Percentiles rank a stretch among this genome's conserved stretches.
These are phyloP conservation scores for Aproaerema taeniolella DNA, from an alignment of 2,888 invertebrate species.

Conservation along the genomic window DNA sequence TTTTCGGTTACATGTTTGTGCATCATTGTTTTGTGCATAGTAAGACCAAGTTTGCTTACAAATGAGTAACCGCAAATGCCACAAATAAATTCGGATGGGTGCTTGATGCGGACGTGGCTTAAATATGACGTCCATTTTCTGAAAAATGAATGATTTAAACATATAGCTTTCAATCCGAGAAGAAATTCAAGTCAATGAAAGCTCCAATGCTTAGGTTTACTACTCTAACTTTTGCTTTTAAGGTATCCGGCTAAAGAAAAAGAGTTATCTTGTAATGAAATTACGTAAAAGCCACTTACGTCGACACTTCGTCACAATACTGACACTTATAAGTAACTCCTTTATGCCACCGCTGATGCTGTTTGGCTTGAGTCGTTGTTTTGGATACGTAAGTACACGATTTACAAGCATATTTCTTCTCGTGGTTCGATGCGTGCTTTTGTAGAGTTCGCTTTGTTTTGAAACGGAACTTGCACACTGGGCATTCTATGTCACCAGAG, in stretches of 20 bases:
- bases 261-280: too few relatives aligned
- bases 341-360: slow-evolving; percentile 64
- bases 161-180: too few relatives aligned
- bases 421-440: slow-evolving; percentile 58
- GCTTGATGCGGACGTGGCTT: slow-evolving; percentile 65
- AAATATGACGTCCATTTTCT: slow-evolving; percentile 68
- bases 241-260: too few relatives aligned
- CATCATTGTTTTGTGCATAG: slow-evolving; percentile 65
- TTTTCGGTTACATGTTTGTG: slow-evolving; percentile 44
- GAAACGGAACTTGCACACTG: slow-evolving; percentile 59
- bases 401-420: slow-evolving; percentile 61
- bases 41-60: slow-evolving; percentile 60
- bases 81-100: slow-evolving; percentile 65
- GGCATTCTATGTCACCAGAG: slow-evolving; percentile 52
- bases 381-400: slow-evolving; percentile 58
- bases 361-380: slow-evolving; percentile 67
- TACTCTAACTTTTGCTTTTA: too few relatives aligned
- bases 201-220: too few relatives aligned
- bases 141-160: too few relatives aligned
- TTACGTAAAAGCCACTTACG: too few relatives aligned
- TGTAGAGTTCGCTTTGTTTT: slow-evolving; percentile 50
- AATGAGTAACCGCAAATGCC: slow-evolving; percentile 64
- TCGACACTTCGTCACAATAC: slow-evolving; percentile 59
- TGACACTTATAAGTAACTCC: slow-evolving; percentile 67
- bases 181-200: too few relatives aligned